phyloP scores from a whole-genome alignment of 2,797 vertebrate species.

The Avahi laniger region DNA sequence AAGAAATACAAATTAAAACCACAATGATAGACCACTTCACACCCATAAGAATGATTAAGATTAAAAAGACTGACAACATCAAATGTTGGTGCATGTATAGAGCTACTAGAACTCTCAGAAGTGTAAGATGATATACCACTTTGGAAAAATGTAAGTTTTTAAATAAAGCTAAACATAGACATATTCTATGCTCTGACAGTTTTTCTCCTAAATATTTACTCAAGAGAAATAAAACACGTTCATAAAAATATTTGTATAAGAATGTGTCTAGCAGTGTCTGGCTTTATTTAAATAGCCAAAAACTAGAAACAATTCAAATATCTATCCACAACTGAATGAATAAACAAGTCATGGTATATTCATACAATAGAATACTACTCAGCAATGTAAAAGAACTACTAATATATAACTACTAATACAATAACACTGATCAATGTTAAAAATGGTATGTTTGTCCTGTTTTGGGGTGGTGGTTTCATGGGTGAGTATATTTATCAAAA shows the following conservation, averaged over 20 bases:
- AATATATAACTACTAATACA: not conserved
- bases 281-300: not conserved
- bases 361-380: not conserved
- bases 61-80: not conserved
- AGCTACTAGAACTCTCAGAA: not conserved
- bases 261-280: not conserved
- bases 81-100: not conserved
- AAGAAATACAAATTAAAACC: too few species aligned
- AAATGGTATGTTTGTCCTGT: not conserved
- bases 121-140: not conserved
- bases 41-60: too few species aligned
- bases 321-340: not conserved
- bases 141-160: not conserved
- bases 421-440: not conserved
- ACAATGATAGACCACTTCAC: too few species aligned
- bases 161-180: not conserved
- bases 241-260: slow-evolving; percentile 17
- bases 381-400: not conserved
- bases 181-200: not conserved
- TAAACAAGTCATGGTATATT: not conserved
- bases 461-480: not conserved
- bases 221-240: not conserved
- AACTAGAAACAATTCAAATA: not conserved
- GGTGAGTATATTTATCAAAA: not conserved
- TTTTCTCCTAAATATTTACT: not conserved